Evolutionary conservation across 2,113 vertebrate genomes (phyloP).

Genomic region (Sapayoa aenigma): DNA sequence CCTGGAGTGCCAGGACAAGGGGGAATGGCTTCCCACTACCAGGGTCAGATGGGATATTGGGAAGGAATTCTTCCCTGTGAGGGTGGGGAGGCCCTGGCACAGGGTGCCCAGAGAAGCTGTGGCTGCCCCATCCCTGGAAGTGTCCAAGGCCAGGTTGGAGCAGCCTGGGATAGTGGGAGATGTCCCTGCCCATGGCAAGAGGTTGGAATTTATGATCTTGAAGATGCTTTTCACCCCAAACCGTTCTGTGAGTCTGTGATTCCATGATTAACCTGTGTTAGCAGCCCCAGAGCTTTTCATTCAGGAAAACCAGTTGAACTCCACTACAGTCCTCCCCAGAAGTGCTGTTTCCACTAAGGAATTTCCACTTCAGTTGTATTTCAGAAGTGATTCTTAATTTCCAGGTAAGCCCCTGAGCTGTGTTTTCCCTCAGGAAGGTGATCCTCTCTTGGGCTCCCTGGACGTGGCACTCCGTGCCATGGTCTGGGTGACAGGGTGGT

Average conservation of each 20-base stretch:
- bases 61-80: too few species aligned
- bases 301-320: too few species aligned
- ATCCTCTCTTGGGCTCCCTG: neutral
- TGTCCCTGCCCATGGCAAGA: neutral
- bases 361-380: neutral
- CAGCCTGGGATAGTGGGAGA: accelerated
- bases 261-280: accelerated
- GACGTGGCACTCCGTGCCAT: accelerated
- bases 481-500: neutral
- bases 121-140: too few species aligned
- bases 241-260: too few species aligned
- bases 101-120: too few species aligned
- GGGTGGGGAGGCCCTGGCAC: too few species aligned
- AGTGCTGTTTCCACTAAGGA: neutral
- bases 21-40: too few species aligned
- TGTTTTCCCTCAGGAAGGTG: neutral
- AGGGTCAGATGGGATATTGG: too few species aligned
- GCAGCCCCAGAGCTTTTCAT: too few species aligned
- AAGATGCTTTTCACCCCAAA: neutral
- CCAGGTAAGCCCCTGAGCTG: neutral
- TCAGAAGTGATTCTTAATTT: neutral
- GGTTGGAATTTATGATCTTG: neutral
- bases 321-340: too few species aligned
- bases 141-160: neutral
- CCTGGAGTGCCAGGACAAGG: too few species aligned